phyloP scores from a whole-genome alignment of 2,888 invertebrate species.

The Hermaeophaga mercurialis region DNA sequence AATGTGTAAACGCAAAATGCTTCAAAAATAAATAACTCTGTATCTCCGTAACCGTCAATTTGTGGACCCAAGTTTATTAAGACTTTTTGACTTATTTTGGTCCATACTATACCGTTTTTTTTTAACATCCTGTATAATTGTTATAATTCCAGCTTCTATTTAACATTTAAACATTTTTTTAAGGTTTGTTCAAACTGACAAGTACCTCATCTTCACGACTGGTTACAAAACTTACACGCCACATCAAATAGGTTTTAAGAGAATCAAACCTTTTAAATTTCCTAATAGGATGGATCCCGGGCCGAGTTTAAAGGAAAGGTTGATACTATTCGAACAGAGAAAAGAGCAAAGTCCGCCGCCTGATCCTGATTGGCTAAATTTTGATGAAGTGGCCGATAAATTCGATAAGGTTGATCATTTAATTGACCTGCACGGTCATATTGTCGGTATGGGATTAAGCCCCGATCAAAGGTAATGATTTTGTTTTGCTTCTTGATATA shows the following conservation, averaged over 20 bases:
- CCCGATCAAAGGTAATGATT: constrained; percentile 73
- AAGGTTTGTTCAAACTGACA: constrained; percentile 54
- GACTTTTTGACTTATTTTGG: too few species aligned
- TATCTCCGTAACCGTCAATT: too few species aligned
- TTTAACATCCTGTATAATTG: too few species aligned
- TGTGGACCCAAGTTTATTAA: too few species aligned
- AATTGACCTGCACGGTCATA: constrained; percentile 84
- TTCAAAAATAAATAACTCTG: too few species aligned
- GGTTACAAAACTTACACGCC: constrained; percentile 84
- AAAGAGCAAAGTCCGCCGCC: constrained; percentile 60
- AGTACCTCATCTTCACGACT: constrained; percentile 81
- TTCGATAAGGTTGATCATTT: constrained; percentile 79
- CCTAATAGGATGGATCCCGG: constrained; percentile 72
- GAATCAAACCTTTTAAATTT: constrained; percentile 72
- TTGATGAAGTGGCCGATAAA: constrained; percentile 69
- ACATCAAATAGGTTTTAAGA: constrained; percentile 79
- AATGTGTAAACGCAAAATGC: too few species aligned
- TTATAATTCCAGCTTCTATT: too few species aligned
- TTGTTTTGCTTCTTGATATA: too few species aligned
- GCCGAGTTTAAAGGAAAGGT: constrained; percentile 68
- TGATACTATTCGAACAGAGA: constrained; percentile 63
- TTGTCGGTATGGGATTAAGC: constrained; percentile 85
- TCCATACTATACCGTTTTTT: too few species aligned
- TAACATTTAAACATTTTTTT: too few species aligned
- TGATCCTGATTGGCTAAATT: constrained; percentile 72